Evolutionary conservation across 2,113 vertebrate species (phyloP), one percentile per base, ranked within the genome.

Genomic region (Ceyx melanurus): DNA sequence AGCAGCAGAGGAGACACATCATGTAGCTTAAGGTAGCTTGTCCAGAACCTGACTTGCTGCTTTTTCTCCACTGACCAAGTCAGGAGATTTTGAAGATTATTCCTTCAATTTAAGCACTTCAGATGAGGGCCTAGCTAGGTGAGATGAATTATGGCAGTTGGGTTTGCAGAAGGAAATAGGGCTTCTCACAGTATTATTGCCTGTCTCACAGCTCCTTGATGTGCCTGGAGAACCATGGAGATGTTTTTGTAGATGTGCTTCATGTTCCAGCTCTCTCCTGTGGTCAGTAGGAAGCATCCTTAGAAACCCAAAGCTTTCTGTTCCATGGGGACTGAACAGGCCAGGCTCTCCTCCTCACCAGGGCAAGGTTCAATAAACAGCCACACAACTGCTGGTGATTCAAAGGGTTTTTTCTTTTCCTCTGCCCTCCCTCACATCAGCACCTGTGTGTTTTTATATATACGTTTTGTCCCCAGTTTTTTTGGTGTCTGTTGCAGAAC

Each of bases 401-500:
- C 79, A 65, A 15, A 91, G 54, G 58, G 50, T 40, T 89, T 90
- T 90, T 90, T 78, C 74, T 62, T 72, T 73, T 48, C 76, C 51
- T 64, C 68, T 50, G 43, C 73, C 88, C 33, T 84, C 64, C 77
- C 70, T 87, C 64, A 93, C 83, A 81, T 96, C 88, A 89, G 95
- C 95, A 96, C 94, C 84, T 83, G 48, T 91, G 93, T 93, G 92
- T 81, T 92, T 95, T 92, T 91, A 83, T 92, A 86, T 66, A 61
- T 79, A 73, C 50, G n/a, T 94, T 88, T 93, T 91, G 72, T 90
- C 92, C 60, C 40, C 14, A 5, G 2, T 58, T 86, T 82, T 92
- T 93, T 96, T 94, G 42, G 72, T 95, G 88, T 96, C 89, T 97
- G 8, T 94, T 95, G 87, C 88, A 87, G 77, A 97, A 92, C 51